A percentile compares a stretch with the other conserved stretches of the same genome.
Evolutionary conservation across 2,797 vertebrate genomes (phyloP).

Genomic region (Enteromius thamalakanensis): DNA sequence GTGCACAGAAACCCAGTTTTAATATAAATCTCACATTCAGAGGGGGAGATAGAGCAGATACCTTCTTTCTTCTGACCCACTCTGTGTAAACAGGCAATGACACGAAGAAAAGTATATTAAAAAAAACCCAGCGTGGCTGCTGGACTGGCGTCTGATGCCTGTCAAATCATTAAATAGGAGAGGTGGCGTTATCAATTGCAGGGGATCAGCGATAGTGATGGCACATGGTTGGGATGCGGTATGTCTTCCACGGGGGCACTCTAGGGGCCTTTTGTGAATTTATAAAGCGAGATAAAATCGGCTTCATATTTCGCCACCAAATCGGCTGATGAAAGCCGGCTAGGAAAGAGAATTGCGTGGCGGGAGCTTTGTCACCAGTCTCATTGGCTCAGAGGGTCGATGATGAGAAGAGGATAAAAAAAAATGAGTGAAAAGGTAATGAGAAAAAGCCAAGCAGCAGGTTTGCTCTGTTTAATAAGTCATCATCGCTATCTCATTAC

Average conservation of each 20-base stretch:
- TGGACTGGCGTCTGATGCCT: constrained; percentile 82
- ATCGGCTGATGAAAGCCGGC: constrained; percentile 79
- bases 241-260: constrained; percentile 80
- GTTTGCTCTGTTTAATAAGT: constrained; percentile 80
- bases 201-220: constrained; percentile 80
- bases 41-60: constrained; percentile 70
- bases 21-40: constrained; percentile 72
- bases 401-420: constrained; percentile 44
- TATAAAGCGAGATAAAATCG: constrained; percentile 82
- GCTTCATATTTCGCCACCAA: constrained; percentile 81
- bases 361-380: constrained; percentile 77
- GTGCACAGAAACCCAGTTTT: constrained; percentile 71
- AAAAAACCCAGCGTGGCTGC: constrained; percentile 72
- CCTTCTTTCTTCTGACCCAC: constrained; percentile 75
- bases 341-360: constrained; percentile 77
- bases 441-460: constrained; percentile 77
- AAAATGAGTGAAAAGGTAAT: constrained; percentile 72
- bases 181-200: constrained; percentile 83
- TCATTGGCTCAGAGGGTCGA: constrained; percentile 72
- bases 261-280: constrained; percentile 81
- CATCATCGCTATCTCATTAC: constrained; percentile 78
- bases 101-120: constrained; percentile 75
- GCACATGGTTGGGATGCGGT: constrained; percentile 76
- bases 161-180: constrained; percentile 83
- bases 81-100: constrained; percentile 83